A percentile compares a stretch with the other conserved stretches of the same genome.
These are phyloP conservation scores for Clitarchus hookeri DNA, from an alignment of 2,888 invertebrate species.

Conservation along the genomic window DNA sequence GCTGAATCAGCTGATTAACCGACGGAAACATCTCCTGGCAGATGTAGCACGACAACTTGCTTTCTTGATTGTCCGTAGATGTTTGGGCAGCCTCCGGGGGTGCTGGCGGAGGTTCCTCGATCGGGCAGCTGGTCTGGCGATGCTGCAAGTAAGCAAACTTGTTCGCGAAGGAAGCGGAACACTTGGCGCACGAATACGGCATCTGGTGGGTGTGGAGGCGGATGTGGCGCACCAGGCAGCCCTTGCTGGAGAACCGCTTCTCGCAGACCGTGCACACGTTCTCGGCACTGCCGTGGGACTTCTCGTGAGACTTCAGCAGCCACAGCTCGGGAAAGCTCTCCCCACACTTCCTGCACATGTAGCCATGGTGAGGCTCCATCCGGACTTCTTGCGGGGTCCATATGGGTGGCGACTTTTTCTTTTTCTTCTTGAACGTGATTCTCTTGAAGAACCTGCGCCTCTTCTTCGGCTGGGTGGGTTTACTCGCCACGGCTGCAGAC, in stretches of 20 bases:
- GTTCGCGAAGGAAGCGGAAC: conserved; percentile 26
- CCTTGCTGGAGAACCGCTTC: conserved; percentile 58
- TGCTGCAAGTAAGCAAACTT: conserved; percentile 29
- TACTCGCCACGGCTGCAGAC: neutral
- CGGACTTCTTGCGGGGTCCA: neutral
- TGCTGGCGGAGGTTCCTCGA: neutral
- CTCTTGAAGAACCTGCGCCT: conserved; percentile 24
- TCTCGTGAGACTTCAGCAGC: conserved; percentile 18
- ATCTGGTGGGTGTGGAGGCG: conserved; percentile 36
- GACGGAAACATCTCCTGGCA: conserved; percentile 30
- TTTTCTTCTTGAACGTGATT: conserved; percentile 23
- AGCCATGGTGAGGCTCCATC: neutral
- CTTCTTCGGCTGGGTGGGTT: neutral
- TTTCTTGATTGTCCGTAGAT: neutral
- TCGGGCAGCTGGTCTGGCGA: conserved; percentile 11
- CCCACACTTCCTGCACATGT: conserved; percentile 20
- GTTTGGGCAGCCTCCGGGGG: neutral
- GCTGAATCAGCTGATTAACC: conserved; percentile 24
- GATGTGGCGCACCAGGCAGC: conserved; percentile 51
- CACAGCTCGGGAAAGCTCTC: conserved; percentile 17
- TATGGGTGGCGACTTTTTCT: neutral
- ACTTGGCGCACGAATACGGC: conserved; percentile 26
- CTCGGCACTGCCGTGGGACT: conserved; percentile 18
- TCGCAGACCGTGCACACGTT: conserved; percentile 55
- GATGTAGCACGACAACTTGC: conserved; percentile 27